Evolutionary conservation across 2,888 invertebrate genomes (phyloP).

Genomic region (Synergus japonicus): DNA sequence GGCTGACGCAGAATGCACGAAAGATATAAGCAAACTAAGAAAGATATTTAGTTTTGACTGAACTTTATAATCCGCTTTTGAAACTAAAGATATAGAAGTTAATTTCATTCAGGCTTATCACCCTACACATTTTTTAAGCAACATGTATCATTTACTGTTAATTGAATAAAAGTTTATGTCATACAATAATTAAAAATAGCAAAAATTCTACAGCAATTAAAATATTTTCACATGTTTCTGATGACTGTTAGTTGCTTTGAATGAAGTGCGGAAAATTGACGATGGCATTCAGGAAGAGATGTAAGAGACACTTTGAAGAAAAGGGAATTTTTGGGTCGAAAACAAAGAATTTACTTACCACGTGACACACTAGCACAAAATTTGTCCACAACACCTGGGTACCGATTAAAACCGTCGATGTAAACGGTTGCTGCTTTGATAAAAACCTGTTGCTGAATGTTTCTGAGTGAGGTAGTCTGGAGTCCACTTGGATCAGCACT

Average conservation of each 20-base stretch:
- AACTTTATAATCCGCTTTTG: not conserved
- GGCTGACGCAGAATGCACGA: not conserved
- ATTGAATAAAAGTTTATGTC: no score
- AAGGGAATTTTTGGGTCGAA: not conserved
- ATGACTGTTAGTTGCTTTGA: no score
- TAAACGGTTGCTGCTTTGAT: constrained; percentile 67
- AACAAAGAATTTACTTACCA: no score
- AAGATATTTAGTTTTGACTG: not conserved
- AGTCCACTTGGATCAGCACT: constrained; percentile 51
- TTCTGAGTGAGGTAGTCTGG: constrained; percentile 55
- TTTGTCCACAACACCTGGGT: constrained; percentile 16
- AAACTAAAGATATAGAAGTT: not conserved
- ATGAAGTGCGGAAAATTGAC: not conserved
- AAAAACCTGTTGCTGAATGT: constrained; percentile 74
- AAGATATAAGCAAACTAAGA: not conserved
- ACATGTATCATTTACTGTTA: no score
- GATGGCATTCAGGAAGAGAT: not conserved
- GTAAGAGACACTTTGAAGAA: not conserved
- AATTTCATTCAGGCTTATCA: not conserved
- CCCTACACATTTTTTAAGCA: not conserved
- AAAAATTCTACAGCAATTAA: no score
- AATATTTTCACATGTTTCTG: no score
- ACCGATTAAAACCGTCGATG: constrained; percentile 46
- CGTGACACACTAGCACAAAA: constrained; percentile 40
- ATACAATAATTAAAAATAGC: no score